Evolutionary conservation across 2,888 invertebrate genomes (phyloP), one percentile per base, ranked within the genome.

Genomic region (Gortyna flavago): DNA sequence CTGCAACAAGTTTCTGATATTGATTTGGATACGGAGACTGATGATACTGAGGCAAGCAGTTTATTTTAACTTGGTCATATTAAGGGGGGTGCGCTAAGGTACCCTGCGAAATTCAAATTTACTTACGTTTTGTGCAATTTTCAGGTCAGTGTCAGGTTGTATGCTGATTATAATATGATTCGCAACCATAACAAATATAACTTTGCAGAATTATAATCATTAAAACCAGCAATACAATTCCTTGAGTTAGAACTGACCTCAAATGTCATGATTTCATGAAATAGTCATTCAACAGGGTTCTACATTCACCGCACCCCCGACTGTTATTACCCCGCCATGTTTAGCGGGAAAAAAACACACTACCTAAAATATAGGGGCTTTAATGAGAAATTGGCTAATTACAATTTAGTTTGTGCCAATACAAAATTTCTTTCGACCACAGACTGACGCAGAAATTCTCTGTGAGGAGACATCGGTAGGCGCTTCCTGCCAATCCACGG

Each of bases 11-110:
- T 97, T 68, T 97, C 98, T 0, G 98, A 98, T 89, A 97, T 98
- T 70, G 98, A 98, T 89, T 96, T 98, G 66, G 98, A 98, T 85
- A 98, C 98, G 0, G 98, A 98, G 93, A 98, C 98, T 0, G 98
- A 98, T 92, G 98, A 98, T 88, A 98, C 98, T 13, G 97, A 97
- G 94, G 97, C 97, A 81, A 92, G 90, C 35, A 62, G 25, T 35
- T 35, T 62, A 62, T 35, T 62, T 35, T 2, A 35, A 62, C 9
- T 62, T 21, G 5, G 5, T 62, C 5, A 25, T 25, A 25, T 25
- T 35, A 35, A 25, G 54, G 21, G 48, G 48, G 48, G 18, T 18
- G 7, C 7, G 21, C 21, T 8, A 51, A 8, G 2, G 51, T 51
- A 51, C 6, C 51, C 21, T 1, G 2, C 21, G 21, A 51, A 51